A percentile compares a stretch with the other conserved stretches of the same genome.
Evolutionary conservation across 1,140 invertebrate genomes (phyloP).

Genomic region (Drosophila setifemur): DNA sequence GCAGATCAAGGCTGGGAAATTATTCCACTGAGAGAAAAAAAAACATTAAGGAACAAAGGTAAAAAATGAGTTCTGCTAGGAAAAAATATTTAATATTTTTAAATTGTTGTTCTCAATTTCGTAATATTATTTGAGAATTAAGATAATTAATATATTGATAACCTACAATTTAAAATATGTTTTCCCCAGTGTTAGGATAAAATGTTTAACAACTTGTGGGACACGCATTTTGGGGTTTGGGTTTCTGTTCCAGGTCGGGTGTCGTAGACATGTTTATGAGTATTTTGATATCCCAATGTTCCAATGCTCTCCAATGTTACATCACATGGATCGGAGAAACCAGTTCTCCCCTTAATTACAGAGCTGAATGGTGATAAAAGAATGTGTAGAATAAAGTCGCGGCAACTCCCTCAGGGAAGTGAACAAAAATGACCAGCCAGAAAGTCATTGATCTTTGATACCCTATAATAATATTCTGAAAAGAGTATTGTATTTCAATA

Average conservation of each 20-base stretch:
- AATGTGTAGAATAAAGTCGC: conserved; percentile 24
- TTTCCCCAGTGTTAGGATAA: conserved; percentile 6
- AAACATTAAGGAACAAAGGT: too few relatives aligned
- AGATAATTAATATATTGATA: too few relatives aligned
- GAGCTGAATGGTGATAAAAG: conserved; percentile 32
- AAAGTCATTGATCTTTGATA: conserved; percentile 33
- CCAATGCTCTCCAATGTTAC: conserved; percentile 9
- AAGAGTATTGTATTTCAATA: too few relatives aligned
- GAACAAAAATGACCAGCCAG: neutral
- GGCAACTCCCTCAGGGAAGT: conserved; percentile 5
- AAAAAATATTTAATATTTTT: neutral
- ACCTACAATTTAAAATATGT: too few relatives aligned
- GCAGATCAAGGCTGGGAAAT: neutral
- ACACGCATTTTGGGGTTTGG: conserved; percentile 12
- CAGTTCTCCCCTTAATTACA: conserved; percentile 32
- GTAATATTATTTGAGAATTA: too few relatives aligned
- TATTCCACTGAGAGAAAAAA: conserved; percentile 2
- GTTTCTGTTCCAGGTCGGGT: conserved; percentile 34
- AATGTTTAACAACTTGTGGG: conserved; percentile 19
- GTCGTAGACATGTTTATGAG: conserved; percentile 35
- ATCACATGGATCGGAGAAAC: conserved; percentile 36
- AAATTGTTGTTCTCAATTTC: too few relatives aligned
- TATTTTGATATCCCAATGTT: neutral
- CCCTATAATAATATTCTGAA: neutral
- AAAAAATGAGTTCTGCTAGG: too few relatives aligned